Evolutionary conservation across 2,888 invertebrate genomes (phyloP), one percentile per base, ranked within the genome.

Genomic region (Hemistola chrysoprasaria): DNA sequence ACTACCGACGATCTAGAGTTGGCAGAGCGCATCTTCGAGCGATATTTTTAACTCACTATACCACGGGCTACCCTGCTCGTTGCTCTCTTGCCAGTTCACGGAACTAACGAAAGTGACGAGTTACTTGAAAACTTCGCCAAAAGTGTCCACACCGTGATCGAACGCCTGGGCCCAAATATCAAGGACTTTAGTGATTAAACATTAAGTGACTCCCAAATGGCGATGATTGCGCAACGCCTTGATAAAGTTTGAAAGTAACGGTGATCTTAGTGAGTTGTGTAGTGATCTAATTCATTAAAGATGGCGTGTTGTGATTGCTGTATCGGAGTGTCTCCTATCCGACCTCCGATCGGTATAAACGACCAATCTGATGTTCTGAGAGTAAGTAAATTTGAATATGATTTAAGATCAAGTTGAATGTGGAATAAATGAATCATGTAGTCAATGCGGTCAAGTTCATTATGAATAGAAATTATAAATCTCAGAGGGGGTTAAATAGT

Each of bases 301-400:
- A 92, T 92, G 92, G 85, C 91, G 62, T 92, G 92, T 76, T 93
- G 93, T 78, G 78, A 82, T 56, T 93, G 93, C 76, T 93, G 94
- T 78, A 89, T 90, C 62, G 90, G 91, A 60, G 92, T 92, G 47
- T 89, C 92, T 60, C 93, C 94, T 42, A 92, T 96, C 59, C 91
- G 93, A 65, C 90, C 93, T 53, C 96, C 96, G 50, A 93, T 96
- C 71, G 94, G 93, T 76, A 85, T 95, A 57, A 91, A 72, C 67
- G 93, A 93, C 62, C 87, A 87, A 65, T 95, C 96, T 48, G 95
- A 95, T 63, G 80, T 92, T 50, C 85, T 95, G 53, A 95, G 94
- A 92, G 95, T 95, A 89, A 92, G 91, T 77, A 27, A 47, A 56
- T 33, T 10, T n/a, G 23, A 22, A 11, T 16, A 4, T 3, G 4